Percentiles rank a stretch among this genome's conserved stretches.
Evolutionary conservation across 2,888 invertebrate genomes (phyloP).

Genomic region (Latrodectus elegans): DNA sequence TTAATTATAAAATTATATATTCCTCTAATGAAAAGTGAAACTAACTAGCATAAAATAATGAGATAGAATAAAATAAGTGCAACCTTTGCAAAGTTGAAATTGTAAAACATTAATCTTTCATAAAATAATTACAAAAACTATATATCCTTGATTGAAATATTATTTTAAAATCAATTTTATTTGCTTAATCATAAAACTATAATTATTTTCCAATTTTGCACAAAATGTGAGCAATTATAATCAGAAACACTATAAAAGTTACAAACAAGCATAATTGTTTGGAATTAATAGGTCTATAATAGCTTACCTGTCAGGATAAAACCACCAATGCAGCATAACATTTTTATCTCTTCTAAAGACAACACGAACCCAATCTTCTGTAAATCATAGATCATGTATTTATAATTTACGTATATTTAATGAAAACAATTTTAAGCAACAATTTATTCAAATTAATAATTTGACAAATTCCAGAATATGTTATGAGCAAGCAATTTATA

Average conservation of each 20-base stretch:
- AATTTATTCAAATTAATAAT: too few species aligned
- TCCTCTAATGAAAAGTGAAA: too few species aligned
- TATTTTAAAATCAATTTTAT: neutral
- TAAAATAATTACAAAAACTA: neutral
- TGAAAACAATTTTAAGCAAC: too few species aligned
- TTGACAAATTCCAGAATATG: too few species aligned
- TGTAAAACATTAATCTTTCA: neutral
- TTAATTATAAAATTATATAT: too few species aligned
- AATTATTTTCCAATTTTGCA: too few species aligned
- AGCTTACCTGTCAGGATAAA: constrained; percentile 85
- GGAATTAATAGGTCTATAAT: neutral
- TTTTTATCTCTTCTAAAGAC: constrained; percentile 87
- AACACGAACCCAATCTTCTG: constrained; percentile 94
- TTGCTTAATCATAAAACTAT: too few species aligned
- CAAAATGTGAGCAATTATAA: too few species aligned
- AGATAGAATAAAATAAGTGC: neutral
- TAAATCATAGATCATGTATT: neutral
- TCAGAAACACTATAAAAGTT: too few species aligned
- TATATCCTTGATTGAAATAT: neutral
- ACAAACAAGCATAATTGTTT: neutral
- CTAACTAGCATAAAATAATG: too few species aligned
- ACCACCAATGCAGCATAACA: constrained; percentile 95
- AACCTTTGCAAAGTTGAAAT: neutral
- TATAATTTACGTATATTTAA: too few species aligned
- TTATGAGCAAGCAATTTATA: too few species aligned